phyloP scores from a whole-genome alignment of 2,888 invertebrate genomes.

The Lasioglossum calceatum region DNA sequence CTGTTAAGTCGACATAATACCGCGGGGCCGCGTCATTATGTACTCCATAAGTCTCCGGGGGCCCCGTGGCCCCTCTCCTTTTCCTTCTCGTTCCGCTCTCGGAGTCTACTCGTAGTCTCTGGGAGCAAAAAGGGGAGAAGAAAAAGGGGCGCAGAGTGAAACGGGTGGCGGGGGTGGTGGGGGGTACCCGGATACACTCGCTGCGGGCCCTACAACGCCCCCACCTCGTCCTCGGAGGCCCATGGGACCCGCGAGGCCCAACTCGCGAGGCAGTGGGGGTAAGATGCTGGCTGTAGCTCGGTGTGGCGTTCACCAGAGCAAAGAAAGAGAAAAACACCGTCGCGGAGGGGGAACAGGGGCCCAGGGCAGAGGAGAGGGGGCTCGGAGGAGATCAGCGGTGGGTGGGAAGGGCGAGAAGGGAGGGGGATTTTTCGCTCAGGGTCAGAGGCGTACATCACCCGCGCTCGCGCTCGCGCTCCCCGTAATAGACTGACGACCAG shows the following conservation, averaged over 20 bases:
- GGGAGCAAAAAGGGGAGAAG: conserved; percentile 53
- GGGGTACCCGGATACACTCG: conserved; percentile 80
- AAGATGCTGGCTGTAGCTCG: conserved; percentile 49
- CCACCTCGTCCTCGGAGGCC: conserved; percentile 64
- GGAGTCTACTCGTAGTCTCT: conserved; percentile 15
- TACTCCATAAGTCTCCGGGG: conserved; percentile 77
- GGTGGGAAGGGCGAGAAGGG: conserved; percentile 39
- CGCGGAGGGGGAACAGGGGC: not conserved
- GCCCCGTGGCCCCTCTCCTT: conserved; percentile 54
- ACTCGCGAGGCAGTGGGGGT: not conserved
- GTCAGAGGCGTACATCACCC: conserved; percentile 82
- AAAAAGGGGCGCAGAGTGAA: conserved; percentile 51
- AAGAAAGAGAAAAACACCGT: conserved; percentile 46
- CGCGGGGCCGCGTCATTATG: conserved; percentile 76
- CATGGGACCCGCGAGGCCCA: conserved; percentile 57
- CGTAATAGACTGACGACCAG: conserved; percentile 77
- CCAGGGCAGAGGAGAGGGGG: not conserved
- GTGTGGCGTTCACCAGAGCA: conserved; percentile 59
- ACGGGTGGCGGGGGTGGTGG: conserved; percentile 55
- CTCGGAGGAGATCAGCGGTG: not conserved
- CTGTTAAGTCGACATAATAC: conserved; percentile 76
- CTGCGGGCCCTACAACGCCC: conserved; percentile 74
- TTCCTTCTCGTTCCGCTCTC: conserved; percentile 32
- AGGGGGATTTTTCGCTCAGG: conserved; percentile 79
- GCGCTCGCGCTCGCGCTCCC: conserved; percentile 67